Percentiles rank a stretch among this genome's conserved stretches.
These are phyloP conservation scores for Agapornis canus DNA, from an alignment of 2,797 vertebrate genomes.

Conservation along the genomic window DNA sequence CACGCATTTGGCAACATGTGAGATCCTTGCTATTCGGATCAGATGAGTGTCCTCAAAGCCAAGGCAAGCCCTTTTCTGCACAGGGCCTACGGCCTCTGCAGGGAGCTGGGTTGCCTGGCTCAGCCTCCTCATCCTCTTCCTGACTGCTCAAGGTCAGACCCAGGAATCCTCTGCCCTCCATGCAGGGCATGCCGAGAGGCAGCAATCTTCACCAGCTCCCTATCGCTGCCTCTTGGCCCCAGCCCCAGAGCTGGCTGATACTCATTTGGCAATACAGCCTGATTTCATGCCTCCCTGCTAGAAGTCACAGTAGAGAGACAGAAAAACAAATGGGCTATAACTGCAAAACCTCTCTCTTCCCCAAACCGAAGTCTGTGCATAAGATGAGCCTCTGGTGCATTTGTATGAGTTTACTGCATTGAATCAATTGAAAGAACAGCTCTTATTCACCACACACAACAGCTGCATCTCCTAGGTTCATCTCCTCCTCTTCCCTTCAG, in stretches of 20 bases:
- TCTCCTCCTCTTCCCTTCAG: neutral
- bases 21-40: constrained; percentile 9
- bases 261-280: constrained; percentile 16
- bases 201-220: neutral
- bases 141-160: constrained; percentile 24
- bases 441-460: neutral
- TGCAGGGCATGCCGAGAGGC: neutral
- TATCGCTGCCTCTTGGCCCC: constrained; percentile 6
- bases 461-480: neutral
- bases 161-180: neutral
- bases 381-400: neutral
- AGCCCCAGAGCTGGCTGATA: neutral
- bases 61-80: neutral
- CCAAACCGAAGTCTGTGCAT: neutral
- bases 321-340: neutral
- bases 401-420: neutral
- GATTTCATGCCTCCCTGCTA: neutral
- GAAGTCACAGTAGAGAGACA: neutral
- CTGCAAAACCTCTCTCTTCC: neutral
- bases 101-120: neutral
- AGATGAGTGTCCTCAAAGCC: constrained; percentile 18
- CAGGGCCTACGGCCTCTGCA: neutral
- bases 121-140: neutral
- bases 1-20: neutral
- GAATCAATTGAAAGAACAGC: neutral